Conservation (phyloP, 2,113 vertebrate species). For the Procavia capensis region DNA sequence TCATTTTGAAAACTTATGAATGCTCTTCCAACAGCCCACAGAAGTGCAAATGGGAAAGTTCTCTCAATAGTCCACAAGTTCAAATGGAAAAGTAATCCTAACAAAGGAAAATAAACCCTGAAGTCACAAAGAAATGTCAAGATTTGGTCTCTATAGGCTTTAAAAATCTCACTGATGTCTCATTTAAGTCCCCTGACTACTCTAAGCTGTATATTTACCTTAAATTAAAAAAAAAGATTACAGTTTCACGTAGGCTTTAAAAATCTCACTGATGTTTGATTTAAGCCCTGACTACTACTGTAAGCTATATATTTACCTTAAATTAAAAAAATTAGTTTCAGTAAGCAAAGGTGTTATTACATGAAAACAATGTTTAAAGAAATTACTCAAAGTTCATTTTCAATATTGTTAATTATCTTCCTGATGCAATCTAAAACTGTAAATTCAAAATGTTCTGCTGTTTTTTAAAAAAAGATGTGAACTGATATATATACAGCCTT, state of each 20-base stretch:
- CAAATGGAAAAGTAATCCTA: neutral
- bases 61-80: neutral
- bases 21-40: conserved; percentile 18
- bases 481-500: neutral
- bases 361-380: conserved; percentile 29
- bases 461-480: conserved; percentile 29
- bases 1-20: conserved; percentile 38
- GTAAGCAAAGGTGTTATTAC: neutral
- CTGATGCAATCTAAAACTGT: conserved; percentile 30
- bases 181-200: neutral
- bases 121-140: conserved; percentile 25
- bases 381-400: conserved; percentile 43
- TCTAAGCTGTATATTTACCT: neutral
- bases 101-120: conserved; percentile 42
- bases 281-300: conserved; percentile 2
- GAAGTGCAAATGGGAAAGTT: neutral
- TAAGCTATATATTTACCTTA: neutral
- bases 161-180: conserved; percentile 9
- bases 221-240: neutral
- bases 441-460: neutral
- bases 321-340: conserved; percentile 2
- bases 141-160: conserved; percentile 1
- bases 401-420: conserved; percentile 29
- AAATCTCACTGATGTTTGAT: neutral
- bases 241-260: conserved; percentile 17